These are phyloP conservation scores for Seira sanloemensis DNA, from an alignment of 2,888 invertebrate species.

Conservation along the genomic window DNA sequence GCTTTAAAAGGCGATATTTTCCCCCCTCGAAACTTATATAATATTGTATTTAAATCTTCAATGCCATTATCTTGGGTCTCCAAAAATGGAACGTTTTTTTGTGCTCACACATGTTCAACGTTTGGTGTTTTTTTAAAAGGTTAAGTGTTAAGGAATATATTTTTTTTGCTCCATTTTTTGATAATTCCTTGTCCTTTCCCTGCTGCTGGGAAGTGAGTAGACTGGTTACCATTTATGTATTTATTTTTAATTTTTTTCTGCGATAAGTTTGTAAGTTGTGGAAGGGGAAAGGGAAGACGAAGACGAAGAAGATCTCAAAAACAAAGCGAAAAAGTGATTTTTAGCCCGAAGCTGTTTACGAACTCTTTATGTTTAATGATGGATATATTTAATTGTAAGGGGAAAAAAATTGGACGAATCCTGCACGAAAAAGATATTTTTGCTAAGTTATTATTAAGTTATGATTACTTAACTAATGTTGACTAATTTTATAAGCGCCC, in stretches of 20 bases:
- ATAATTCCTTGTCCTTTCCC: neutral
- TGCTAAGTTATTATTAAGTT: too few relatives aligned
- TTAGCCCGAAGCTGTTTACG: neutral
- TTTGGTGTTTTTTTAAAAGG: neutral
- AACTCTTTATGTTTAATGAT: neutral
- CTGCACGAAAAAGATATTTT: too few relatives aligned
- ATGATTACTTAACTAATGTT: too few relatives aligned
- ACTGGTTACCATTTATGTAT: neutral
- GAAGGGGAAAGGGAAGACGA: too few relatives aligned
- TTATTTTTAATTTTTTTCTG: neutral
- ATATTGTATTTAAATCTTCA: too few relatives aligned
- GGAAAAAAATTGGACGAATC: neutral
- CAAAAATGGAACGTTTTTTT: too few relatives aligned
- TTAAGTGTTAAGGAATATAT: too few relatives aligned
- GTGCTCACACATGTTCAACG: neutral
- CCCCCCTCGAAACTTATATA: too few relatives aligned
- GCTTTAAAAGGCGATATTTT: slow-evolving; percentile 17
- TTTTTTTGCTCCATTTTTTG: neutral
- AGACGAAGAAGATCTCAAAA: neutral
- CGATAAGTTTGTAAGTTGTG: too few relatives aligned
- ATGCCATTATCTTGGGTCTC: too few relatives aligned
- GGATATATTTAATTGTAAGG: neutral
- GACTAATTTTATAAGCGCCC: too few relatives aligned
- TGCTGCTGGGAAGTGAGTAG: neutral
- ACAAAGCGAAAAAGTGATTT: neutral